Base-by-base conservation (phyloP, 2,113 vertebrate genomes). In the Crotalus horridus region DNA sequence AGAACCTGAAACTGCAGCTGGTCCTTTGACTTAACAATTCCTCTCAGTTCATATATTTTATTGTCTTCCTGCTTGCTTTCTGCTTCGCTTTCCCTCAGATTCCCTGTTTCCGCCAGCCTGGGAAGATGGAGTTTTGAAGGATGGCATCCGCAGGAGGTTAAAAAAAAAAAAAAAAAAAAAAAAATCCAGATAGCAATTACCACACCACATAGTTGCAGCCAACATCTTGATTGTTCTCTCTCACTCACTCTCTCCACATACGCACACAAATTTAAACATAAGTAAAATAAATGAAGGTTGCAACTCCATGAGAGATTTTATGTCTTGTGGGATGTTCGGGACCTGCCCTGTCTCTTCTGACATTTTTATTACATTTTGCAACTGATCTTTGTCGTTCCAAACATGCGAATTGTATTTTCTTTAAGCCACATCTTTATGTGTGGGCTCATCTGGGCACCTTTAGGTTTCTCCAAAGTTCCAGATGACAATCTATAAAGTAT, bases 351-450 rank as follows among this genome's bases (percentile, higher is more conserved):
- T 1, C 54, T 89, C 15, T 0, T 93, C 93, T 58, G 90, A 10
- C 94, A 93, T 89, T 93, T 53, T 90, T 24, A n/a, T 51, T 81
- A 39, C 90, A 12, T 92, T 93, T 94, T 91, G 6, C 91, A 89
- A 33, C 33, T 12, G 29, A 59, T 92, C 95, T 93, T 94, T 26
- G 24, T 43, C 93, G 7, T 55, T 93, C 24, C 24, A 46, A 43
- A 26, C 53, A 61, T 87, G 46, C n/a, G 24, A 53, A 6, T 46
- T 89, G 81, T 29, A 55, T 81, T 81, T 33, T 15, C 39, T 81
- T 81, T 29, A 89, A 81, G 43, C 17, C 48, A 74, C 51, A n/a
- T 85, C 53, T 92, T 85, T 58, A 26, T 46, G 61, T 3, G n/a
- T 11, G 15, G 26, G 39, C 17, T 21, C 87, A 20, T 21, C 29